Evolutionary conservation across 2,113 vertebrate species (phyloP), one percentile per base, ranked within the genome.

Genomic region (Stictonetta naevosa): DNA sequence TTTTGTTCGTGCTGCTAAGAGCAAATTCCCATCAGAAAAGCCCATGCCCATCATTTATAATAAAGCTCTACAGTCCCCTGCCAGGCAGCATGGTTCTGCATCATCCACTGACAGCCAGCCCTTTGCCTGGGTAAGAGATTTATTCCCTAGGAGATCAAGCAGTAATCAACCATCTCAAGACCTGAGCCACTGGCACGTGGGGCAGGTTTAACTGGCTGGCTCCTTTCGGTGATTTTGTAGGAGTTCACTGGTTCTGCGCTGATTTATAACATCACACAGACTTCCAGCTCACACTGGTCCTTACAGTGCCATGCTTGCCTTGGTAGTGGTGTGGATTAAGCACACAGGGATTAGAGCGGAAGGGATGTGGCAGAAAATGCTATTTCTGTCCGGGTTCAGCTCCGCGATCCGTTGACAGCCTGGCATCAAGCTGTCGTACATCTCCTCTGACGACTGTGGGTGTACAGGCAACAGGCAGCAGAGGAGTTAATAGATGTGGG

Each of bases 21-120:
- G 59, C 63, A 83, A 88, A 93, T 68, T 78, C 84, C 71, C 84
- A 53, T 48, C 64, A 59, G 84, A 69, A 85, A 59, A n/a, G 22
- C 11, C 55, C 75, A 6, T 38, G 71, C 36, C 71, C 71, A 74
- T 82, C 84, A 48, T 64, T 91, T 69, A 1, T 31, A 23, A 63
- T 7, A 11, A 55, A 88, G 66, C 76, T 77, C 80, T 85, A 75
- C 80, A 82, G 59, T 42, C 16, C 59, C 36, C 75, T 87, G 68
- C 87, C 78, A 76, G 74, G 52, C 38, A 60, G 58, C 34, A 3
- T 9, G 33, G 40, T 18, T 59, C 84, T 85, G 84, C 80, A 88
- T 85, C 80, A 68, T 7, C n/a, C 46, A 6, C 62, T 52, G 87
- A 72, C 94, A 93, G 83, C 46, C 56, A 68, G 60, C n/a, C 59